Conservation (phyloP, 92 coral and sea anemone genomes). For the Actinernus sp. region DNA sequence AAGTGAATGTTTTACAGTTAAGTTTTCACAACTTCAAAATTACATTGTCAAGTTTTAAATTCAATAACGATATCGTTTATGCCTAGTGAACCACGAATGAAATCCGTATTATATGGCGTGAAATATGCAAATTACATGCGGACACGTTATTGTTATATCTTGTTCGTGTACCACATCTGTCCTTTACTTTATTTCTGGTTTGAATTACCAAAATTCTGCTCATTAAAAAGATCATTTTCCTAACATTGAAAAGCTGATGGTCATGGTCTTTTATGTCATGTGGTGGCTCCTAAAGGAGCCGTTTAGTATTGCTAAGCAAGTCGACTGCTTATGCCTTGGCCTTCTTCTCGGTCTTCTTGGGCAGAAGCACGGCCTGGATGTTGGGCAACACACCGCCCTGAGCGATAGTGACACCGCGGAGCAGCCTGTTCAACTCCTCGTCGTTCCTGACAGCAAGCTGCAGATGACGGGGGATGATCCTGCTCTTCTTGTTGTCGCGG, state of each 20-base stretch:
- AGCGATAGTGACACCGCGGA: conserved; percentile 54
- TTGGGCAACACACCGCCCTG: conserved; percentile 73
- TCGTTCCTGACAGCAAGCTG: conserved; percentile 67
- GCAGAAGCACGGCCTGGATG: conserved; percentile 90
- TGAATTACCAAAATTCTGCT: too few relatives aligned
- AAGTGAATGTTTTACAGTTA: too few relatives aligned
- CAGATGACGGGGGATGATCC: conserved; percentile 55
- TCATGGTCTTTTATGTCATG: conserved; percentile 42
- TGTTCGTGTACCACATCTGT: too few relatives aligned
- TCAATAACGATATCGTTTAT: not conserved
- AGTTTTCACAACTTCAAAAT: too few relatives aligned
- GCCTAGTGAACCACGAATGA: not conserved
- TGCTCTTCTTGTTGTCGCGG: conserved; percentile 63
- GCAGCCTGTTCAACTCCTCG: conserved; percentile 62
- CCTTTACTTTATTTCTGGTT: too few relatives aligned
- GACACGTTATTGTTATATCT: not conserved
- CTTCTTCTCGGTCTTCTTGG: conserved; percentile 90
- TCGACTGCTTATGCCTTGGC: conserved; percentile 2
- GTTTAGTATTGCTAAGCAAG: conserved; percentile 27
- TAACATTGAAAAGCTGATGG: conserved; percentile 2
- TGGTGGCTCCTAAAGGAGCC: conserved; percentile 67
- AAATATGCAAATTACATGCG: conserved; percentile 1
- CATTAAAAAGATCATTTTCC: not conserved
- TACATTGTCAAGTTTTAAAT: too few relatives aligned
- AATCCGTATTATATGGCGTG: not conserved